Evolutionary conservation across 2,888 invertebrate genomes (phyloP), one percentile per base, ranked within the genome.

Genomic region (Xiphydria camelus): DNA sequence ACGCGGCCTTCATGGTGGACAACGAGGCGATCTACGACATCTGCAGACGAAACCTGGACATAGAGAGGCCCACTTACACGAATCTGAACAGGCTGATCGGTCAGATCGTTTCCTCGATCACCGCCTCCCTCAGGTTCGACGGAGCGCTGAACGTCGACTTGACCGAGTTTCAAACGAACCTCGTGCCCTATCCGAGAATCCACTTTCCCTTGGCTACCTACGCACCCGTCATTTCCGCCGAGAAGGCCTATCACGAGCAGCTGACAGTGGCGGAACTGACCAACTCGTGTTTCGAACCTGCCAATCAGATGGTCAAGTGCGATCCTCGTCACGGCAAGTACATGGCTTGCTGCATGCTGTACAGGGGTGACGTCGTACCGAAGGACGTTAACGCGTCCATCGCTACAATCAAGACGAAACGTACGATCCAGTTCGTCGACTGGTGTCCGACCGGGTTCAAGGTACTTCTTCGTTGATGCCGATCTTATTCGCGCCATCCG

Each of bases 391-490:
- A 93, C 71, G 86, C 84, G 0, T 86, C 89, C 20, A 88, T 90
- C 46, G 86, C 87, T 0, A 82, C 82, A 47, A 87, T 89, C 78
- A 89, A 89, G 72, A 82, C 84, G 0, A 82, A 86, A 55, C 83
- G 84, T 58, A 81, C 82, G 34, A 88, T 94, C 45, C 83, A 89
- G 57, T 94, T 94, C 68, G 92, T 93, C 4, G 91, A 92, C 68
- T 91, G 91, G 91, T 90, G 91, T 72, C 92, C 92, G 4, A 92
- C 92, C 6, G 92, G 93, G 0, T 93, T 92, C 70, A 91, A 92
- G 78, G 86, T 86, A 82, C 62, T 80, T 29, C 15, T 29, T 7
- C 4, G 7, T 12, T 10, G 2, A 6, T 29, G 22, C 18, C n/a
- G 1, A 36, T 4, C 25, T 25, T 38, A 19, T 21, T 17, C 9